Base-by-base conservation (phyloP, 1,140 invertebrate genomes). In the Paramacrobiotus metropolitanus region DNA sequence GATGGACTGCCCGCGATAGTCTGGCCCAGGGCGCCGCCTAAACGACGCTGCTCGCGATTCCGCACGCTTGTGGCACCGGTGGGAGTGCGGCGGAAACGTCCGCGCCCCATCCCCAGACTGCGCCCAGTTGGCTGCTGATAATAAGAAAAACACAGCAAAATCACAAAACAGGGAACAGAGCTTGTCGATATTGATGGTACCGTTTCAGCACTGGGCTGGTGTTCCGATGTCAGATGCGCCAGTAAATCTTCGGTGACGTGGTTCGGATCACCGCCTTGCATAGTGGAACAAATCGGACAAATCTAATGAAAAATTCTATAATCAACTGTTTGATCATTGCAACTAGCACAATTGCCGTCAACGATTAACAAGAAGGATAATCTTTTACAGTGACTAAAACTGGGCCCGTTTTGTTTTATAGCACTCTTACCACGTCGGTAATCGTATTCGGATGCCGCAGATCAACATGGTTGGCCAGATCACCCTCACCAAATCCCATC, bases 191-290 rank as follows among this genome's bases (percentile, higher is more conserved):
- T 40, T 40, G 9, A 40, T 40, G n/a, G 15, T 55, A 55, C 48
- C 15, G 48, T 55, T 4, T 24, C 24, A 30, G 9, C 40, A 30
- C 62, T 60, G 18, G 20, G 29, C 2, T 44, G 81, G 77, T 97
- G 92, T 71, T 96, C 90, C 65, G 94, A 74, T 66, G 85, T 88
- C 67, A 97, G 80, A 80, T 96, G 92, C 68, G 86, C 86, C 66
- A 88, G 83, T 77, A 96, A 93, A 77, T 97, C 92, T 78, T 96
- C 90, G 65, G 91, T 94, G 69, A 94, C 85, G 71, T 92, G 82
- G 78, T 95, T 96, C 62, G 92, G 90, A 74, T 97, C 93, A 31
- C 89, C 90, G 67, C 89, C 89, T 61, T 89, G 89, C 72, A 89
- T 78, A 61, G 88, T 85, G 59, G 91, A 91, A 79, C 92, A 96